Base-by-base conservation (phyloP, 1,140 invertebrate species). In the honey bee (Apis mellifera) region DNA sequence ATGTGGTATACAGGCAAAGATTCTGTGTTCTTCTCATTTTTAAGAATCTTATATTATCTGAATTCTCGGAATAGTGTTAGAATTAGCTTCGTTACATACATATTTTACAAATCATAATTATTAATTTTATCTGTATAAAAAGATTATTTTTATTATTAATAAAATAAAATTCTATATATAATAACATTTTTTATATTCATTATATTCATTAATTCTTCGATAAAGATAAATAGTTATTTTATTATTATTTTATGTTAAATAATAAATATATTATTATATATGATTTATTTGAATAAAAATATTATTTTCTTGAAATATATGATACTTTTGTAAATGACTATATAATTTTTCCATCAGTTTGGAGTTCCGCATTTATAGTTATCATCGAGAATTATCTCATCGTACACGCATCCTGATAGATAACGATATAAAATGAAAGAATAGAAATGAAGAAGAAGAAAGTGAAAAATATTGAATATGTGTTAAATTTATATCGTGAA, bases 341-440 rank as follows among this genome's bases (percentile, higher is more conserved):
- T 42, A 42, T 42, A 42, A 50, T 77, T 77, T 84, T 73, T 73
- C 26, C 68, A 76, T 68, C 62, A 21, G 73, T 60, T 65, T 50
- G 59, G 26, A 57, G 57, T 60, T 76, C 60, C 50, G 32, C 0
- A 42, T 42, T 42, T 42, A 42, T 0, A 42, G 32, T 42, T 42
- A 42, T 42, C 32, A 42, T 42, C 32, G 76, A 78, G 65, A 87
- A 78, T 87, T 87, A 87, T 87, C 86, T 87, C 85, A 87, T 87
- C 86, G 50, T 64, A 23, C 78, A 81, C 73, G 74, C 86, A 87
- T 87, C 86, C 86, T 87, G 78, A 82, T 75, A 84, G 86, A 87
- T 87, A 87, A 87, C 74, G 55, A 82, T 71, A 64, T 52, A 75
- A 73, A 73, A 66, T 87, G 74, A 60, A 76, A 68, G 72, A 60